Evolutionary conservation across 2,797 vertebrate genomes (phyloP).

Genomic region (Fundulus diaphanus): DNA sequence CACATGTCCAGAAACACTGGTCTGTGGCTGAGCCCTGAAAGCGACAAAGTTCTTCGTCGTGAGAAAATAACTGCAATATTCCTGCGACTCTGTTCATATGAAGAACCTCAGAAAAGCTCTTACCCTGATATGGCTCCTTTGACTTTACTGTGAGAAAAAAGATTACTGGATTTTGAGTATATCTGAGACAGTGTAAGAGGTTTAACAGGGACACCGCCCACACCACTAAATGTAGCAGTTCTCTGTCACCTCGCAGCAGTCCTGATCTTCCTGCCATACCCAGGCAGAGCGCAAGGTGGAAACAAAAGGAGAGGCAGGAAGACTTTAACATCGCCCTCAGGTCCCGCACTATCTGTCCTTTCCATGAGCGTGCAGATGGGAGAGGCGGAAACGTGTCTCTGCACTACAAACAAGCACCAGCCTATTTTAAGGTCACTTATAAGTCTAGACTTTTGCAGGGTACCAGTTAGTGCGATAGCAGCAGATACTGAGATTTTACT

Average conservation of each 20-base stretch:
- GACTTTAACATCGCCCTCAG: constrained; percentile 77
- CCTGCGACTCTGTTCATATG: constrained; percentile 17
- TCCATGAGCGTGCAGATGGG: constrained; percentile 84
- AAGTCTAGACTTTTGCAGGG: constrained; percentile 69
- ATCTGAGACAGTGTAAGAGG: constrained; percentile 69
- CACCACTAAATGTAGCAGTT: constrained; percentile 74
- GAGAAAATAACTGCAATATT: constrained; percentile 15
- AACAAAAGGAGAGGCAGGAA: constrained; percentile 75
- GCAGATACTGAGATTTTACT: constrained; percentile 66
- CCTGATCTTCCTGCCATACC: constrained; percentile 70
- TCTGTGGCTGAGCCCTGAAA: constrained; percentile 27
- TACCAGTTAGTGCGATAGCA: constrained; percentile 64
- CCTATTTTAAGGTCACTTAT: constrained; percentile 82
- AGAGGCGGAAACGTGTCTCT: constrained; percentile 78
- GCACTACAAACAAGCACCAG: constrained; percentile 73
- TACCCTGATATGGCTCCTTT: constrained; percentile 38
- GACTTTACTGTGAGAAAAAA: constrained; percentile 50
- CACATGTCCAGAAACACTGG: constrained; percentile 1
- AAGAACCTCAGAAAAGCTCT: constrained; percentile 34
- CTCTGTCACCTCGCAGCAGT: constrained; percentile 74
- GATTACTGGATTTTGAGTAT: constrained; percentile 62
- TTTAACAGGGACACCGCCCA: constrained; percentile 75
- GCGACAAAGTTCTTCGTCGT: neutral
- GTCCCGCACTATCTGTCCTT: constrained; percentile 82
- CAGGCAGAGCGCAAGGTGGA: constrained; percentile 71